Base-by-base conservation (phyloP, 2,888 invertebrate genomes). In the Apamea sordens region DNA sequence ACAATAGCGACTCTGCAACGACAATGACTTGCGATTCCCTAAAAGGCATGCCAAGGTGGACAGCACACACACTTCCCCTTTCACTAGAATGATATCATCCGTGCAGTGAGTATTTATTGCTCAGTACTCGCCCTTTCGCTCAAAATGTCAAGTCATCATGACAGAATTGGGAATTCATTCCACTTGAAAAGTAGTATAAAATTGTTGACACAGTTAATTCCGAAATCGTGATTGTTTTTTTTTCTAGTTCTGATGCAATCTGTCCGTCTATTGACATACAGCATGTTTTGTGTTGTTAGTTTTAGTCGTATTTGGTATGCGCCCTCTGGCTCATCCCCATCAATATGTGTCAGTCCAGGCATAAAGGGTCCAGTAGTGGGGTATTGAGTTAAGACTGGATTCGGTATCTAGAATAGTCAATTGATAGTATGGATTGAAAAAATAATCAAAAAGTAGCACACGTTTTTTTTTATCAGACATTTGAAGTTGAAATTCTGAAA, bases 31-130 rank as follows among this genome's bases (percentile, higher is more conserved):
- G 36, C 11, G 3, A 28, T 50, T n/a, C 73, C 86, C 36, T 56
- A 24, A 63, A 73, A 73, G 76, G 82, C 41, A 2, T 53, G 67
- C 50, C 86, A 83, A 83, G 83, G 83, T 85, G 53, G 65, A 70
- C 86, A n/a, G 15, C 24, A 65, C 50, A 53, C n/a, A 28, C 72
- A 82, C 86, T 85, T 85, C 86, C 86, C 69, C 76, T 83, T 83
- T 86, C 76, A 59, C 76, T 36, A 64, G 21, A 53, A 81, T 76
- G 63, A 71, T 44, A 44, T 85, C 68, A 85, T 71, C 24, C n/a
- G n/a, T 13, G 56, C 15, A 70, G n/a, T 24, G 50, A 65, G 41
- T 53, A 28, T 47, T 41, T 24, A 61, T 75, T 72, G n/a, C 41
- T 71, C 32, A 67, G n/a, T 63, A 21, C 44, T 50, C 69, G 61